Evolutionary conservation across 2,113 vertebrate species (phyloP).

Genomic region (Pachyramphus minor): DNA sequence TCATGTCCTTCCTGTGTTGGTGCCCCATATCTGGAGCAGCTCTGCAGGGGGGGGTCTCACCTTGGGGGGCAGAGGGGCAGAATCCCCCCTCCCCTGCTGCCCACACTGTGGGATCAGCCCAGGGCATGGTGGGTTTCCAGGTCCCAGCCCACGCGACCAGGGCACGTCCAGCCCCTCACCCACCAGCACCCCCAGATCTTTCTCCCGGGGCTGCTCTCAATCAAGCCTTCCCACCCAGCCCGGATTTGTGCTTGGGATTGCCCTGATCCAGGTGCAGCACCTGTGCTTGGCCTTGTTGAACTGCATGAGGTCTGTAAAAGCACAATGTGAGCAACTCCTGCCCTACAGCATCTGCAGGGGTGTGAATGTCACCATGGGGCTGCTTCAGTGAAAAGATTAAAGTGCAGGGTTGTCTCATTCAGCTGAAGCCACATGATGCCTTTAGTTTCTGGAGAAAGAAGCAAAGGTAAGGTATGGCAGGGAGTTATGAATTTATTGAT

Average conservation of each 20-base stretch:
- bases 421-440: background rate
- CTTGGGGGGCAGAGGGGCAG: background rate
- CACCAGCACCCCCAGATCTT: background rate
- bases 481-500: background rate
- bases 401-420: background rate
- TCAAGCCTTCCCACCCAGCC: background rate
- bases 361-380: background rate
- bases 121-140: too few relatives aligned
- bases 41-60: background rate
- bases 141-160: rapidly evolving
- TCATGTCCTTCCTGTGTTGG: background rate
- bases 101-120: background rate
- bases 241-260: background rate
- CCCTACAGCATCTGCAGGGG: rapidly evolving
- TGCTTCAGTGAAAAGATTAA: background rate
- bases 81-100: background rate
- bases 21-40: background rate
- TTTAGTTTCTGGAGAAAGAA: background rate
- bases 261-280: background rate
- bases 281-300: background rate
- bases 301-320: background rate
- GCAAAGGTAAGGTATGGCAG: background rate
- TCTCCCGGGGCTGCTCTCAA: background rate
- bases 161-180: rapidly evolving
- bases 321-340: background rate